These are phyloP conservation scores for Puntigrus tetrazona DNA, from an alignment of 2,113 vertebrate genomes.

Conservation along the genomic window DNA sequence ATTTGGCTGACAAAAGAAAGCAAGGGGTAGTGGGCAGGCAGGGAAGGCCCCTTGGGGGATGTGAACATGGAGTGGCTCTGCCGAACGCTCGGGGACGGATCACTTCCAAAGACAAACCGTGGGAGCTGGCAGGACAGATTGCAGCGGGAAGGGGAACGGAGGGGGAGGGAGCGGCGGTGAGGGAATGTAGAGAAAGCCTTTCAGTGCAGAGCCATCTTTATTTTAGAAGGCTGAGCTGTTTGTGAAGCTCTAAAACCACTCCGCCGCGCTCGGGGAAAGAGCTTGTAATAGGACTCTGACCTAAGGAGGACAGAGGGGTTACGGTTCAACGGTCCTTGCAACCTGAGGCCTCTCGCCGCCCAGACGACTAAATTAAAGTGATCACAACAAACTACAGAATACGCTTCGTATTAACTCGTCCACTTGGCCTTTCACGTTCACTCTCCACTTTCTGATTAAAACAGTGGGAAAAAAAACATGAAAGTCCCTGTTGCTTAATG, in stretches of 20 bases:
- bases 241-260: conserved; percentile 69
- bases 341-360: conserved; percentile 56
- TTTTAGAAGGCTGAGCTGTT: conserved; percentile 73
- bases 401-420: conserved; percentile 41
- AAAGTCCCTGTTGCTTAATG: conserved; percentile 21
- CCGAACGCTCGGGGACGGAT: conserved; percentile 85
- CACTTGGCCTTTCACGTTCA: conserved; percentile 41
- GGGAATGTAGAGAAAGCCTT: conserved; percentile 69
- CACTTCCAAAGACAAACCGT: conserved; percentile 93
- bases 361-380: conserved; percentile 61
- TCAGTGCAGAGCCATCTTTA: conserved; percentile 76
- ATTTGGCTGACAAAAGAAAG: conserved; percentile 94
- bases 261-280: conserved; percentile 62
- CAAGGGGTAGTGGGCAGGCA: conserved; percentile 84
- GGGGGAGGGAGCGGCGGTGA: conserved; percentile 50
- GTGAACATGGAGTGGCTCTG: conserved; percentile 90
- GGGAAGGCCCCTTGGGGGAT: conserved; percentile 88
- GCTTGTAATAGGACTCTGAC: conserved; percentile 71
- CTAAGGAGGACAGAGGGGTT: conserved; percentile 62
- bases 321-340: conserved; percentile 63
- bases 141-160: conserved; percentile 65
- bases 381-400: conserved; percentile 66
- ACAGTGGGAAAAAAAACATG: not conserved
- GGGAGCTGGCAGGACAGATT: conserved; percentile 82
- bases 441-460: conserved; percentile 33